Evolutionary conservation across 2,888 invertebrate genomes (phyloP), one percentile per base, ranked within the genome.

Genomic region (Oscheius sp.): DNA sequence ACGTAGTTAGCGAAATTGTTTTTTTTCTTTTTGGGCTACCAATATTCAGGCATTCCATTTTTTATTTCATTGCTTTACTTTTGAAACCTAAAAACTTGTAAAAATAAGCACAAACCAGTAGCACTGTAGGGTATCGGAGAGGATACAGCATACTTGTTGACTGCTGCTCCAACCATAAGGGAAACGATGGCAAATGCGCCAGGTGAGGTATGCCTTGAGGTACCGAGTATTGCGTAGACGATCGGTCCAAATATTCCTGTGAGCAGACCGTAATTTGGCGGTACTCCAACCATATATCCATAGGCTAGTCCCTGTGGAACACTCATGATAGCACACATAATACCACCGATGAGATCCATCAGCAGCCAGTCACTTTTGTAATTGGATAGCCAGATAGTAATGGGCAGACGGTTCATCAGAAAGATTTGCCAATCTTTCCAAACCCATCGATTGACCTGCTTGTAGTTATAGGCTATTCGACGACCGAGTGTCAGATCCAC

Each of bases 171-270:
- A 4, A 81, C 78, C 81, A 82, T 80, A 49, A 81, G 69, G 0
- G 81, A 67, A 4, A 80, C 77, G 24, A 81, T 80, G 2, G 81
- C 80, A 57, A 82, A 82, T 6, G 79, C 68, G 74, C 92, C 94
- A 89, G 94, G 91, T 2, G 94, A 94, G 20, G 93, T 90, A 85
- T 95, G 95, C 62, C 91, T 91, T 0, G 94, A 94, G 0, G 94
- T 93, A 57, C 94, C 94, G 78, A 94, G 90, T 71, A 94, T 86
- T 70, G 92, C 91, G 86, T 95, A 95, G 14, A 94, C 87, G 9
- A 95, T 88, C 0, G 93, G 92, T 0, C 94, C 94, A 87, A 94
- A 93, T 87, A 95, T 93, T 0, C 94, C 94, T 90, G 93, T 93
- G 87, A 93, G 93, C 4, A 90, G 87, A n/a, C 90, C 90, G 77